These are phyloP conservation scores for Zaprionus camerounensis DNA, from an alignment of 1,140 invertebrate genomes.

Conservation along the genomic window DNA sequence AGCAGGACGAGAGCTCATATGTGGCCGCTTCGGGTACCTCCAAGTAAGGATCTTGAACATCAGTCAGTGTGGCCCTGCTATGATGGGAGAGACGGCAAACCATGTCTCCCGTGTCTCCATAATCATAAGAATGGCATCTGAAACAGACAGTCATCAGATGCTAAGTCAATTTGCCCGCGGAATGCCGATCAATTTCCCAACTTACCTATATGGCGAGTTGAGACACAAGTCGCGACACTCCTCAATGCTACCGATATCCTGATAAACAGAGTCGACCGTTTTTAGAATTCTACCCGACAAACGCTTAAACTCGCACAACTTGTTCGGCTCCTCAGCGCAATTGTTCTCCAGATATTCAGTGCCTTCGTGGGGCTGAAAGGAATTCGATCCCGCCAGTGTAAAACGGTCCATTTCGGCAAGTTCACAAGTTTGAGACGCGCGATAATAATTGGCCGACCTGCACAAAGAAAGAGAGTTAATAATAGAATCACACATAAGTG, in stretches of 20 bases:
- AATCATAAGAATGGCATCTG: constrained; percentile 96
- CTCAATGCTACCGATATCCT: constrained; percentile 93
- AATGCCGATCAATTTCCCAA: not conserved
- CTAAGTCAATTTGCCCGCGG: not conserved
- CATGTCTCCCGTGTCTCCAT: constrained; percentile 95
- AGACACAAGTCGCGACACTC: constrained; percentile 95
- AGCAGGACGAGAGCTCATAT: constrained; percentile 96
- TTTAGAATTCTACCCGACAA: constrained; percentile 94
- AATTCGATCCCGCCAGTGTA: constrained; percentile 91
- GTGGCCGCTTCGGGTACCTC: constrained; percentile 95
- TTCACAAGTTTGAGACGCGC: constrained; percentile 92
- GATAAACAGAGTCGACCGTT: constrained; percentile 96
- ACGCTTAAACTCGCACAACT: constrained; percentile 96
- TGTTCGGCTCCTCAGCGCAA: constrained; percentile 94
- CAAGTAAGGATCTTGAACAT: constrained; percentile 95
- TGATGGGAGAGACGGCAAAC: constrained; percentile 96
- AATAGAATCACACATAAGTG: constrained; percentile 1
- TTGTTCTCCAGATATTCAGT: constrained; percentile 95
- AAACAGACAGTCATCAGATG: constrained; percentile 64
- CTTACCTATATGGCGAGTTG: constrained; percentile 90
- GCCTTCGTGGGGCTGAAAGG: constrained; percentile 89
- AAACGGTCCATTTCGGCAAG: constrained; percentile 96
- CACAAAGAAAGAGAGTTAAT: constrained; percentile 12
- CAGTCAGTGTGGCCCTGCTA: constrained; percentile 93
- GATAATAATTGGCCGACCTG: constrained; percentile 95